Percentiles rank a stretch among this genome's conserved stretches.
Evolutionary conservation across 2,888 invertebrate genomes (phyloP).

Genomic region (Masnerella sp.): DNA sequence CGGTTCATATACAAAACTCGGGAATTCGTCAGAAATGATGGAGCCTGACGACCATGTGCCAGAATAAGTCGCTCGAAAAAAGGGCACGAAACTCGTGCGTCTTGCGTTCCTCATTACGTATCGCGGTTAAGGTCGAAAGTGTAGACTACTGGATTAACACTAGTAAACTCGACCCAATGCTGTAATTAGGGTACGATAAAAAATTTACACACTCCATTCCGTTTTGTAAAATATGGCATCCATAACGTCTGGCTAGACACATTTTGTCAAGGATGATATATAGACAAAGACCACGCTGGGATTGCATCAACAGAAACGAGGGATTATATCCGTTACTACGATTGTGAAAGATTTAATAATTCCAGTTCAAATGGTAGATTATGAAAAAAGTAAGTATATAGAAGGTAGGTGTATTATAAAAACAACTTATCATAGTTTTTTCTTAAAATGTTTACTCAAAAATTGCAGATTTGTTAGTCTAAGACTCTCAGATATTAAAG

Average conservation of each 20-base stretch:
- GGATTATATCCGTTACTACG: no score
- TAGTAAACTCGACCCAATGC: constrained; percentile 28
- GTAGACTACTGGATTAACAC: constrained; percentile 22
- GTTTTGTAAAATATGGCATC: constrained; percentile 28
- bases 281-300: not conserved
- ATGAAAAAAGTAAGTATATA: no score
- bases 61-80: constrained; percentile 19
- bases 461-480: no score
- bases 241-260: constrained; percentile 26
- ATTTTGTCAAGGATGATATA: constrained; percentile 14
- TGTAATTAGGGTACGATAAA: constrained; percentile 41
- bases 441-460: no score
- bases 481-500: no score
- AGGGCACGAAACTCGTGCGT: constrained; percentile 41
- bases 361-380: no score
- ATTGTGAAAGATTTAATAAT: no score
- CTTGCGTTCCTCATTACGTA: constrained; percentile 47
- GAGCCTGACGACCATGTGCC: constrained; percentile 54
- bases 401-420: no score
- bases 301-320: no score
- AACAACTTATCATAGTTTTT: no score
- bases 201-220: constrained; percentile 21
- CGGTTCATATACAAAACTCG: constrained; percentile 49
- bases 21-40: constrained; percentile 51
- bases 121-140: constrained; percentile 49